A percentile compares a stretch with the other conserved stretches of the same genome.
These are phyloP conservation scores for Gonocerus acuteangulatus DNA, from an alignment of 2,888 invertebrate genomes.

Conservation along the genomic window DNA sequence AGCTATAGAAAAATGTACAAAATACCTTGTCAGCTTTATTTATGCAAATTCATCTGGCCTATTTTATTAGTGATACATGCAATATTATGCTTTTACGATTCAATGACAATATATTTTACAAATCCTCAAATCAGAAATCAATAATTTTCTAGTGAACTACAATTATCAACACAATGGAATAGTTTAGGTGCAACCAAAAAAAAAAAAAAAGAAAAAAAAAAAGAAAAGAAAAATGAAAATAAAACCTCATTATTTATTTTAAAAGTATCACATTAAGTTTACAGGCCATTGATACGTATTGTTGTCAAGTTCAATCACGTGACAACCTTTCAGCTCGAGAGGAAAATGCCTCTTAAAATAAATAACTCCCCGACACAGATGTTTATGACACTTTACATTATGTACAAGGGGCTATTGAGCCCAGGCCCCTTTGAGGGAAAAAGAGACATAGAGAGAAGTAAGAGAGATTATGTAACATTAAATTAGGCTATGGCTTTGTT, in stretches of 20 bases:
- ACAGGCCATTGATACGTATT: background rate
- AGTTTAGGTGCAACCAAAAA: background rate
- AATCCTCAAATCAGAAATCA: too few relatives aligned
- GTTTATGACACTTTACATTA: constrained; percentile 34
- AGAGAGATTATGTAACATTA: constrained; percentile 11
- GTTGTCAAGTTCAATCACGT: too few relatives aligned
- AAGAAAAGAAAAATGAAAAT: background rate
- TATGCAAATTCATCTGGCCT: background rate
- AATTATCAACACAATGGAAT: too few relatives aligned
- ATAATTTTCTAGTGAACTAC: too few relatives aligned
- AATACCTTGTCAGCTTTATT: background rate
- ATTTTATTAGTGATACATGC: background rate
- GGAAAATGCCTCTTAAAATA: constrained; percentile 3
- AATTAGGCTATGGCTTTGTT: constrained; percentile 8
- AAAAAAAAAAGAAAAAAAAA: background rate
- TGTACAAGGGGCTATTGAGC: constrained; percentile 22
- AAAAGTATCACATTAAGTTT: constrained; percentile 18
- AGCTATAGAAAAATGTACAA: background rate
- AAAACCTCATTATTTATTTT: background rate
- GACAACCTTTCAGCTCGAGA: background rate
- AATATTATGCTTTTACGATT: too few relatives aligned
- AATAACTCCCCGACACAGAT: constrained; percentile 9
- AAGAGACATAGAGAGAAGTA: constrained; percentile 4
- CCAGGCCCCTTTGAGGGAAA: background rate
- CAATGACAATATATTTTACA: too few relatives aligned